phyloP scores from a whole-genome alignment of 2,113 vertebrate species.

The Pituophis catenifer region DNA sequence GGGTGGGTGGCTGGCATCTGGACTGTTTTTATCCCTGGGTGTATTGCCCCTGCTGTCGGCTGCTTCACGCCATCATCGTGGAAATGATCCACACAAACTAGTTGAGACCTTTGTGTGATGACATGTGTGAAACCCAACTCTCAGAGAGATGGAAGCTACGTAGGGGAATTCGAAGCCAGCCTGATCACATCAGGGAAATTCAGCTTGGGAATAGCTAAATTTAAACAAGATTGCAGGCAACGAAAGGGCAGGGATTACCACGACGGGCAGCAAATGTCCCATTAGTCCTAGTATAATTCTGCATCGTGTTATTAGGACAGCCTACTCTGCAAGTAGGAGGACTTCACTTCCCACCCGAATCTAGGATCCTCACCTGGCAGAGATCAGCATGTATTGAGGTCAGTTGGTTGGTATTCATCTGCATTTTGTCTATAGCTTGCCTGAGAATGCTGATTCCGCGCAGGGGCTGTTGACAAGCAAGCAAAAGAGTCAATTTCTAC shows the following conservation, averaged over 20 bases:
- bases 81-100: background rate
- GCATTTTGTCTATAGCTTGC: conserved; percentile 99
- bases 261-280: background rate
- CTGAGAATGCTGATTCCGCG: conserved; percentile 93
- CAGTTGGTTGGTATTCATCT: conserved; percentile 99
- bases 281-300: background rate
- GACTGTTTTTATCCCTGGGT: background rate
- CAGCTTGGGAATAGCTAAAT: background rate
- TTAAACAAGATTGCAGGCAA: background rate
- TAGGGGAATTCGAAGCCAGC: background rate
- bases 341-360: background rate
- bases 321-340: background rate
- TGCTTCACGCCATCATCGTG: background rate
- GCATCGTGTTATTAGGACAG: background rate
- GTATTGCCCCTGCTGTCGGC: background rate
- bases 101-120: background rate
- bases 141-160: background rate
- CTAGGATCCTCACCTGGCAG: conserved; percentile 85
- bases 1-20: background rate
- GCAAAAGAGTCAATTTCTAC: conserved; percentile 72
- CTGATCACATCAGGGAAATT: background rate
- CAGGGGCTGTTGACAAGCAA: conserved; percentile 85
- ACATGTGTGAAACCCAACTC: background rate
- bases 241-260: background rate
- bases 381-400: conserved; percentile 99